Conservation (phyloP, 2,888 invertebrate genomes). For the Lathronympha strigana region DNA sequence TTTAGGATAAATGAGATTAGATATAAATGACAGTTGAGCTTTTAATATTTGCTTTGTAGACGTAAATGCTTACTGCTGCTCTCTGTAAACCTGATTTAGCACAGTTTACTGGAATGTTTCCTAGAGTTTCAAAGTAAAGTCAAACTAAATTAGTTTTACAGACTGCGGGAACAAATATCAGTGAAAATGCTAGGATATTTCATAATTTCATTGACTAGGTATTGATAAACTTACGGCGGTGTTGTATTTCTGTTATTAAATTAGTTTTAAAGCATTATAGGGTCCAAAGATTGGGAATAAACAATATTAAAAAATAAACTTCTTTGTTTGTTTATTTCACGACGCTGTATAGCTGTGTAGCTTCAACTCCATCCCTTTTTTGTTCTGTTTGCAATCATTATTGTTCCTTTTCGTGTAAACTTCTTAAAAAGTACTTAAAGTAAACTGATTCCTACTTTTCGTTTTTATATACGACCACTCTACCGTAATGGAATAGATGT, state of each 20-base stretch:
- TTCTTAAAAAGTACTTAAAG: background rate
- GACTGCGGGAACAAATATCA: slow-evolving; percentile 51
- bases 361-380: background rate
- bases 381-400: background rate
- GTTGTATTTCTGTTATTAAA: slow-evolving; percentile 81
- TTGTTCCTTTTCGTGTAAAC: background rate
- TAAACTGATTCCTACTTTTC: background rate
- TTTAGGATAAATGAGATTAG: slow-evolving; percentile 70
- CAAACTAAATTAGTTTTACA: slow-evolving; percentile 60
- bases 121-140: slow-evolving; percentile 42
- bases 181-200: slow-evolving; percentile 59
- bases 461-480: background rate
- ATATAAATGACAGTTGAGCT: slow-evolving; percentile 72
- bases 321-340: slow-evolving; percentile 64
- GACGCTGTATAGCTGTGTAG: background rate
- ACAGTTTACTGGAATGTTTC: slow-evolving; percentile 34
- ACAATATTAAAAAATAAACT: slow-evolving; percentile 85
- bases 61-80: slow-evolving; percentile 62
- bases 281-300: slow-evolving; percentile 90
- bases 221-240: slow-evolving; percentile 69
- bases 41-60: slow-evolving; percentile 74
- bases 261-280: slow-evolving; percentile 89
- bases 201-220: slow-evolving; percentile 60
- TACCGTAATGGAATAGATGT: background rate
- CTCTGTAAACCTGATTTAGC: slow-evolving; percentile 64